Base-by-base conservation (phyloP, 2,113 vertebrate species). In the Phaetusa simplex region DNA sequence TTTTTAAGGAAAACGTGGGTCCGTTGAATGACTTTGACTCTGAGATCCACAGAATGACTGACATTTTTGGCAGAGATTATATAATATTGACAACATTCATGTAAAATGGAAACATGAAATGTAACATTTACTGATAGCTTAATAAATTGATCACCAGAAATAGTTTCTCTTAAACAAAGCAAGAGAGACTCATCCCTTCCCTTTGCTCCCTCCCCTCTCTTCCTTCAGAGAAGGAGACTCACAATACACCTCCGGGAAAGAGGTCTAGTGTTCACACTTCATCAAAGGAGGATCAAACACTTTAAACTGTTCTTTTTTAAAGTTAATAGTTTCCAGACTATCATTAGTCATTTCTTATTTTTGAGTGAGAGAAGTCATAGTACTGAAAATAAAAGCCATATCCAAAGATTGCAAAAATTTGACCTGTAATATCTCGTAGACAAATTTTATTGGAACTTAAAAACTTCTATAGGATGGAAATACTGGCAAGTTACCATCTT, bases 241-340 rank as follows among this genome's bases (percentile, higher is more conserved):
- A 80, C 70, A 77, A 78, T 97, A 93, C 65, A 95, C 69, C 69
- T 73, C 76, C 23, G 26, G 89, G 92, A 95, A 96, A 97, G 86
- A 86, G 50, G 40, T 92, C 87, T 94, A 94, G 90, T 96, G 93
- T 98, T 98, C 97, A 94, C 97, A 97, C 95, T 97, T 98, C 90
- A 97, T 98, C 97, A 96, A 96, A 98, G 64, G 91, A 96, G 71
- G 93, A 98, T 98, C 95, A 97, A 98, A 97, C 94, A 94, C 65
- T 93, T 95, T 95, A 94, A 97, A 94, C 85, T 88, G 72, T 92
- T 97, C 66, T 91, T 96, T 96, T 95, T 96, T 91, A 15, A 95
- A 97, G 93, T 93, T 98, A 97, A 98, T 97, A 34, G 27, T 78
- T 98, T 98, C 97, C 97, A 98, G 97, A 94, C 62, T 80, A 86